phyloP scores from a whole-genome alignment of 2,797 vertebrate species.

The Ctenopoma multispine region DNA sequence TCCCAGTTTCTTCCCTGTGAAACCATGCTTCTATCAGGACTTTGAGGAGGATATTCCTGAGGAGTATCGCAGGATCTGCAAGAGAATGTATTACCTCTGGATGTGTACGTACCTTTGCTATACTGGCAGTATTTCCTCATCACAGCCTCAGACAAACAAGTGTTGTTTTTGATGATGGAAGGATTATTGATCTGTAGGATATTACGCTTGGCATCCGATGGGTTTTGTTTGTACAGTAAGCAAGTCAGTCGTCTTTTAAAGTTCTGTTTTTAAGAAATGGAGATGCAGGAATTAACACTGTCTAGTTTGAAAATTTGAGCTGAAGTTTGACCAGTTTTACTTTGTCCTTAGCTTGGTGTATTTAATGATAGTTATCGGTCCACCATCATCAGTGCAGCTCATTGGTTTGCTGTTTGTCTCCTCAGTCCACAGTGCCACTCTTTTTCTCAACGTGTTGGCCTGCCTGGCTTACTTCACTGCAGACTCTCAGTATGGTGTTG shows the following conservation, averaged over 20 bases:
- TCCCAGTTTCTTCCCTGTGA: constrained; percentile 89
- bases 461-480: constrained; percentile 93
- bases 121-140: not conserved
- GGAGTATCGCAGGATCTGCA: constrained; percentile 92
- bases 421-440: constrained; percentile 92
- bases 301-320: not conserved
- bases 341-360: not conserved
- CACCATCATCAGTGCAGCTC: not conserved
- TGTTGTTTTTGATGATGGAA: no score
- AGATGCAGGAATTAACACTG: no score
- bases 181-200: no score
- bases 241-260: no score
- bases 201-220: no score
- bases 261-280: no score
- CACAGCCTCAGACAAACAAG: no score
- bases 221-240: no score
- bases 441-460: constrained; percentile 94
- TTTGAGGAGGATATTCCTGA: constrained; percentile 95
- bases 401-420: constrained; percentile 14
- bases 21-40: constrained; percentile 97
- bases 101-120: constrained; percentile 88
- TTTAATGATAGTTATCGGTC: not conserved
- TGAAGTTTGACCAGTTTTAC: no score
- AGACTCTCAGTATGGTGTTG: constrained; percentile 76
- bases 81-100: constrained; percentile 98